Conservation (phyloP, 2,113 vertebrate genomes). For the Epinephelus moara region DNA sequence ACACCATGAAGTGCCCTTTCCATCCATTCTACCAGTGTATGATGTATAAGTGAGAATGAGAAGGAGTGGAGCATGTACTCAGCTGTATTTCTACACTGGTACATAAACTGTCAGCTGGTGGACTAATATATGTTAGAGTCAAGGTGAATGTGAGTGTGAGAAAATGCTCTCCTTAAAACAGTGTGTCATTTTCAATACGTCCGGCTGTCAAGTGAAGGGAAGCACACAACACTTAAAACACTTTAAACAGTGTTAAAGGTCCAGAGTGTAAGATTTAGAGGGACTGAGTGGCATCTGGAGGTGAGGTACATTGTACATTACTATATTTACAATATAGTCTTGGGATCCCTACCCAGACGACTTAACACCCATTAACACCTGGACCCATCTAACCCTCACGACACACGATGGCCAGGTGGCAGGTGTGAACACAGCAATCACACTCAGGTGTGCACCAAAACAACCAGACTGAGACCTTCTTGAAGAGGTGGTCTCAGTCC, state of each 20-base stretch:
- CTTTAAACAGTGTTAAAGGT: neutral
- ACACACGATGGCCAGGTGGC: too few relatives aligned
- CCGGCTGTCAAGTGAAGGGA: conserved; percentile 20
- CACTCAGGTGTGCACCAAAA: too few relatives aligned
- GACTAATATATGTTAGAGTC: conserved; percentile 35
- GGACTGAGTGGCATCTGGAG: too few relatives aligned
- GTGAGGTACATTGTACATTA: too few relatives aligned
- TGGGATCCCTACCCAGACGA: too few relatives aligned
- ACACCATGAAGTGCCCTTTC: conserved; percentile 45
- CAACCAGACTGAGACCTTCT: too few relatives aligned
- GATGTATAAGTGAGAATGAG: conserved; percentile 36
- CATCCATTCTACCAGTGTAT: conserved; percentile 38
- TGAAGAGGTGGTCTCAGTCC: too few relatives aligned
- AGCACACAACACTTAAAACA: conserved; percentile 26
- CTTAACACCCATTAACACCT: too few relatives aligned
- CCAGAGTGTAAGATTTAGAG: too few relatives aligned
- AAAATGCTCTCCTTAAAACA: conserved; percentile 8
- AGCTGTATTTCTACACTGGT: conserved; percentile 37
- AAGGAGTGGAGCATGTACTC: conserved; percentile 40
- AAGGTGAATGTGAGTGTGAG: conserved; percentile 25
- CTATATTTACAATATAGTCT: too few relatives aligned
- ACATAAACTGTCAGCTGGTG: conserved; percentile 23
- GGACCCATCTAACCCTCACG: too few relatives aligned
- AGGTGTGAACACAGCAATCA: too few relatives aligned
- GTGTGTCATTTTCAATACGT: conserved; percentile 35